Conservation (phyloP, 1,140 invertebrate genomes). For the Drosophila simulans region DNA sequence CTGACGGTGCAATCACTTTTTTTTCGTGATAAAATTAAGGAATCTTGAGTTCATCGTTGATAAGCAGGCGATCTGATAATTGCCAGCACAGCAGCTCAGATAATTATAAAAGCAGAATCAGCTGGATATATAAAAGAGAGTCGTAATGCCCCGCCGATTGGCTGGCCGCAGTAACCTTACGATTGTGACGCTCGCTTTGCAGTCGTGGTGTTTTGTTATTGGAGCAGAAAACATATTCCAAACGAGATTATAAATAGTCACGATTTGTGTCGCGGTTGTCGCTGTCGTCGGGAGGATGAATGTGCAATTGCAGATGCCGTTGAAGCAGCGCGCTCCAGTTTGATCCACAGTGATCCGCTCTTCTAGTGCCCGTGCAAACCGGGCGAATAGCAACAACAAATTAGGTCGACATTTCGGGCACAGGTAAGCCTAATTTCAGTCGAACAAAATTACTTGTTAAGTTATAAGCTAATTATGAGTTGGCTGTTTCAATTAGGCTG, state of each 20-base stretch:
- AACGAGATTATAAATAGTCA: conserved; percentile 74
- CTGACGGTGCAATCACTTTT: conserved; percentile 17
- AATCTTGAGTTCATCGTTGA: conserved; percentile 11
- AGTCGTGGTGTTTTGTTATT: conserved; percentile 79
- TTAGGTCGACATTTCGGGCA: conserved; percentile 39
- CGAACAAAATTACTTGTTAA: conserved; percentile 21
- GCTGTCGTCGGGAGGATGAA: conserved; percentile 45
- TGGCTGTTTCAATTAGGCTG: conserved; percentile 46
- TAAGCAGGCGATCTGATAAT: conserved; percentile 15
- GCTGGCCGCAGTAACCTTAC: conserved; percentile 9
- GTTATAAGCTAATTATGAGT: conserved; percentile 31
- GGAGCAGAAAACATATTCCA: conserved; percentile 57
- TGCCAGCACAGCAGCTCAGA: conserved; percentile 24
- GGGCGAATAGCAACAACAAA: conserved; percentile 10
- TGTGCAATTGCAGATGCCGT: conserved; percentile 42
- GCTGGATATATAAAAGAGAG: background rate
- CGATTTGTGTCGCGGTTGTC: conserved; percentile 6
- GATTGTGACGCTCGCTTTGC: conserved; percentile 44
- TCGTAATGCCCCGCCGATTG: background rate
- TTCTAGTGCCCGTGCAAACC: background rate
- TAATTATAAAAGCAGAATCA: background rate
- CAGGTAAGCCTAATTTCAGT: conserved; percentile 5
- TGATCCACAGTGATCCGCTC: background rate
- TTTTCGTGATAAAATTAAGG: conserved; percentile 36
- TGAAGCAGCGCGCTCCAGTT: conserved; percentile 34